Base-by-base conservation (phyloP, 1,140 invertebrate genomes). In the Bombus cullumanus region DNA sequence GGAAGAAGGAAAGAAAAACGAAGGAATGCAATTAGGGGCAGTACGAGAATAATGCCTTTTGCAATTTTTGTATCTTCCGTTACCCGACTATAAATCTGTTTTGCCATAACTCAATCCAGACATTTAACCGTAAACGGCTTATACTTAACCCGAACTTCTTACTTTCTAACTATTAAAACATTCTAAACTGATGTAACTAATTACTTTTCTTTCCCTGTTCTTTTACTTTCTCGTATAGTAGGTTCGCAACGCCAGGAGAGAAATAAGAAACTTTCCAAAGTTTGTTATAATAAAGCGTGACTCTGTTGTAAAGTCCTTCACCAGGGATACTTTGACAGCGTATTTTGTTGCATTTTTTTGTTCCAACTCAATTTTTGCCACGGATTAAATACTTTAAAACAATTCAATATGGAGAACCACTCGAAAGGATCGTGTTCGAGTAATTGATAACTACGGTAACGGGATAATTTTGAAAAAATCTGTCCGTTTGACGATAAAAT, bases 351-450 rank as follows among this genome's bases (percentile, higher is more conserved):
- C 62, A 39, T 37, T 78, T 66, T 66, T 43, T 31, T 18, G 1
- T 22, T 3, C 15, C 28, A 43, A 79, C 25, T 31, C 31, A 68
- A 79, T 43, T 68, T 68, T 37, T 43, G 5, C 62, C 77, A 5
- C 62, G 62, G 31, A 68, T 68, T 79, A 68, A 79, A 68, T 47
- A 25, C 62, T 43, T 47, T 68, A 34, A 79, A 79, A 66, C 62
- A 3, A 3, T 41, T 15, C 6, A 18, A 22, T 53, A 53, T 22
- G 31, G 31, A 75, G 34, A 3, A 59, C 22, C 47, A 25, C 28
- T 66, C 22, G 59, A 34, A 66, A 13, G 37, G 66, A 43, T 34
- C n/a, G 57, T 41, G 25, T 64, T 77, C 59, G 34, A 64, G 37
- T n/a, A 77, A 37, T 37, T 31, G 15, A 37, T 31, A 22, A 53